Base-by-base conservation (phyloP, 2,888 invertebrate genomes). In the Maniola hyperantus region DNA sequence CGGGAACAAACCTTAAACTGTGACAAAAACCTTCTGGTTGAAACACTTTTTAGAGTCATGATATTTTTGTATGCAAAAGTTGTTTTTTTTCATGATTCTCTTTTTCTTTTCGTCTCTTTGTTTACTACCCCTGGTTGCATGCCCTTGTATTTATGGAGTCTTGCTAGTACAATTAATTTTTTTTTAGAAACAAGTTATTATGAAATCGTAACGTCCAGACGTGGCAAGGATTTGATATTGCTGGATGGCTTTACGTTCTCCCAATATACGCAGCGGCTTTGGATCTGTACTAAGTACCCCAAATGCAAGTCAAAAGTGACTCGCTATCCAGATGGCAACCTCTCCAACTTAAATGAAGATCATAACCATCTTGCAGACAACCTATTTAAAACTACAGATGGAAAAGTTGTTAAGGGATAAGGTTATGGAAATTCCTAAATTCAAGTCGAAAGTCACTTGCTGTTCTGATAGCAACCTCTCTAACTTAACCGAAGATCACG, bases 221-320 rank as follows among this genome's bases (percentile, higher is more conserved):
- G 75, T 51, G 80, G 80, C 8, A 78, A 72, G 7, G 66, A 74
- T 10, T 62, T 81, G 33, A 73, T 81, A 51, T 60, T 77, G 1
- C n/a, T 77, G 0, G 70, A 72, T 18, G 81, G 78, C 0, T 78
- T 72, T 53, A 80, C 80, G 0, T 82, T 74, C 61, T 65, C 71
- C 6, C 69, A 73, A 44, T 67, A 63, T 5, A 73, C 70, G 2
- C 64, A 50, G 65, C 64, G 50, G 15, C 64, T 66, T 6, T 84
- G 83, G 83, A 71, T 74, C 4, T 84, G 84, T 64, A 82, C 84
- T 0, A 74, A 67, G 34, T 70, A 68, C 11, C 70, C 71, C 0
- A 66, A 62, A 39, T 79, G 79, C 54, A 76, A 71, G 51, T 71
- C 73, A 6, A 76, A 66, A 58, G 36, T 81, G 11, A 73, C 68